A percentile compares a stretch with the other conserved stretches of the same genome.
These are phyloP conservation scores for Trichomycterus rosablanca DNA, from an alignment of 2,113 vertebrate genomes.

Conservation along the genomic window DNA sequence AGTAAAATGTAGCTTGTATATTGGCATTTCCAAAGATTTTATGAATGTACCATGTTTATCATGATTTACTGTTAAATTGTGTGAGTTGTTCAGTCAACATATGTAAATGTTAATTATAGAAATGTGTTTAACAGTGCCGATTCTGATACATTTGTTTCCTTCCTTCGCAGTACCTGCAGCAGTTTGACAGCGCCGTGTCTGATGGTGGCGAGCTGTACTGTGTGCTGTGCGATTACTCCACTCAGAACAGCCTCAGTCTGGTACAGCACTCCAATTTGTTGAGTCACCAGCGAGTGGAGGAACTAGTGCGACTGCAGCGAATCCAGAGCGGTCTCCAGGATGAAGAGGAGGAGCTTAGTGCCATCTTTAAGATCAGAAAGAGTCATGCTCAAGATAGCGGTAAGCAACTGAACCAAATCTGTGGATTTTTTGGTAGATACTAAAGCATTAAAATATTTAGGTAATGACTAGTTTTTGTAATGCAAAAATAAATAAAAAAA, in stretches of 20 bases:
- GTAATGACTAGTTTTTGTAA: too few relatives aligned
- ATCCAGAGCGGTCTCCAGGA: slow-evolving; percentile 81
- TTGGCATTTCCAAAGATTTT: too few relatives aligned
- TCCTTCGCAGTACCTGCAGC: slow-evolving; percentile 83
- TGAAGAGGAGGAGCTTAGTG: slow-evolving; percentile 85
- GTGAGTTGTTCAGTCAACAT: too few relatives aligned
- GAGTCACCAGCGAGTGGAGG: slow-evolving; percentile 92
- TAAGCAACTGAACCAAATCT: slow-evolving; percentile 65
- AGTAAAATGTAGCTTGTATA: too few relatives aligned
- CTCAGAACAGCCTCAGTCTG: slow-evolving; percentile 95
- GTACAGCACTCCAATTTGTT: slow-evolving; percentile 94
- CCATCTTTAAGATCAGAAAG: slow-evolving; percentile 92
- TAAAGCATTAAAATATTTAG: too few relatives aligned
- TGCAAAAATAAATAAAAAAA: too few relatives aligned
- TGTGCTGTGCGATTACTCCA: slow-evolving; percentile 92
- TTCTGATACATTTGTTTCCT: background rate
- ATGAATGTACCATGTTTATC: too few relatives aligned
- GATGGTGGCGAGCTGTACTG: slow-evolving; percentile 91
- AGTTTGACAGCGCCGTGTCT: slow-evolving; percentile 85
- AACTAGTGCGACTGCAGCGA: slow-evolving; percentile 86
- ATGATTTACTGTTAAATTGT: too few relatives aligned
- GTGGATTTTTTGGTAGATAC: too few relatives aligned
- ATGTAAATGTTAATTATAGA: too few relatives aligned
- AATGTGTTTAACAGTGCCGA: too few relatives aligned
- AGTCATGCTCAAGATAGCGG: slow-evolving; percentile 35